Base-by-base conservation (phyloP, 2,113 vertebrate species). In the Chlorodrepanis virens region DNA sequence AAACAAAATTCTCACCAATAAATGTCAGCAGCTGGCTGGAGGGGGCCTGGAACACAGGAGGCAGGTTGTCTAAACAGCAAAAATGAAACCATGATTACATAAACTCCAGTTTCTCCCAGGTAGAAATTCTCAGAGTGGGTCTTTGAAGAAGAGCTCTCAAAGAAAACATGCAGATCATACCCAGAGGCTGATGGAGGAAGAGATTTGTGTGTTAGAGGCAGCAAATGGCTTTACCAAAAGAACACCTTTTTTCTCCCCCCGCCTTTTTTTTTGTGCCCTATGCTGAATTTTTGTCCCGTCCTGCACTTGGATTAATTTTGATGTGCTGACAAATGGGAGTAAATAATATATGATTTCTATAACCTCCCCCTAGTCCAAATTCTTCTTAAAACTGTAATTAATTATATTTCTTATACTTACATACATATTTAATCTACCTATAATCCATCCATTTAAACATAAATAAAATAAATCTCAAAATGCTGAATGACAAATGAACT, bases 1-100 rank as follows among this genome's bases (percentile, higher is more conserved):
- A 98, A 96, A 99, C 98, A 91, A 99, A 99, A 94, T 98, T 98
- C 97, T 98, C 98, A 49, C 97, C 97, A 39, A 96, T 86, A 77
- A 99, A 99, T 6, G 98, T 98, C 91, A 94, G 95, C 83, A 98
- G 97, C 85, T 90, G 78, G 29, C 75, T 94, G 54, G 86, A 93
- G 44, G 98, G 98, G 39, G 28, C 93, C 94, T 98, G 98, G 96
- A 98, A 98, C 60, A 96, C 89, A 37, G 98, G 98, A 17, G 98
- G 97, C 91, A 96, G 93, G 90, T 98, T 99, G 93, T 97, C 98
- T 92, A 94, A 95, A 92, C 83, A 90, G 77, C 93, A 93, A 96
- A 95, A 94, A 96, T 14, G 50, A 84, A 85, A 91, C 59, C 80
- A 77, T 8, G 77, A 94, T 96, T 93, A 96, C 76, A 82, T 63